Percentiles rank a stretch among this genome's conserved stretches.
Conservation (phyloP, 2,888 invertebrate genomes). For the Oscheius myriophilus region DNA sequence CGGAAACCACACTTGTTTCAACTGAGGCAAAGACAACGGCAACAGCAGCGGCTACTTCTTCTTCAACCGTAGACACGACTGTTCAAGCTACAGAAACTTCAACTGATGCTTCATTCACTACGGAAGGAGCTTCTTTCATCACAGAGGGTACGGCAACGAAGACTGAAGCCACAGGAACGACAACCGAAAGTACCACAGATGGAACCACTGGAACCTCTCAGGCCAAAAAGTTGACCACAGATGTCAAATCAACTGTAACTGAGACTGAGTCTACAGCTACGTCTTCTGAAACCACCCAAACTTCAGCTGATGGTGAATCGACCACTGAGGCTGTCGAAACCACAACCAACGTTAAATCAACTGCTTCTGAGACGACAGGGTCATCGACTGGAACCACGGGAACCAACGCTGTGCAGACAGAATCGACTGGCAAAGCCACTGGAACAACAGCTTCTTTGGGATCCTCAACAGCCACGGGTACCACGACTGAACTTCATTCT, state of each 20-base stretch:
- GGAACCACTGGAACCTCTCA: not conserved
- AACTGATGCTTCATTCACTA: not conserved
- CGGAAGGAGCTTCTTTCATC: not conserved
- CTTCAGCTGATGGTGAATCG: no score
- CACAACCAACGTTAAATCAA: no score
- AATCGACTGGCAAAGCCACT: no score
- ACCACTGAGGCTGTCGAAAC: no score
- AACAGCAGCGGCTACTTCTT: not conserved
- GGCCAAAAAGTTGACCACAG: not conserved
- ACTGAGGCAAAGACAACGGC: not conserved
- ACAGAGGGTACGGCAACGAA: not conserved
- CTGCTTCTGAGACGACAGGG: no score
- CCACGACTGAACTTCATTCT: no score
- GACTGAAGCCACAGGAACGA: not conserved
- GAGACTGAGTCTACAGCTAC: constrained; percentile 4
- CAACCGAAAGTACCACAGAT: constrained; percentile 2
- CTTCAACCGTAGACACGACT: not conserved
- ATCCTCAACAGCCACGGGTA: not conserved
- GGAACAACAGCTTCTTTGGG: not conserved
- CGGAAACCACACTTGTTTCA: not conserved
- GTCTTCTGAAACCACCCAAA: no score
- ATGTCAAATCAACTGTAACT: not conserved
- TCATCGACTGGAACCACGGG: no score
- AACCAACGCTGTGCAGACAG: no score
- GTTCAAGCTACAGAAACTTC: not conserved